Evolutionary conservation across 2,888 invertebrate species (phyloP), one percentile per base, ranked within the genome.

Genomic region (Mesorhabditis sp.): DNA sequence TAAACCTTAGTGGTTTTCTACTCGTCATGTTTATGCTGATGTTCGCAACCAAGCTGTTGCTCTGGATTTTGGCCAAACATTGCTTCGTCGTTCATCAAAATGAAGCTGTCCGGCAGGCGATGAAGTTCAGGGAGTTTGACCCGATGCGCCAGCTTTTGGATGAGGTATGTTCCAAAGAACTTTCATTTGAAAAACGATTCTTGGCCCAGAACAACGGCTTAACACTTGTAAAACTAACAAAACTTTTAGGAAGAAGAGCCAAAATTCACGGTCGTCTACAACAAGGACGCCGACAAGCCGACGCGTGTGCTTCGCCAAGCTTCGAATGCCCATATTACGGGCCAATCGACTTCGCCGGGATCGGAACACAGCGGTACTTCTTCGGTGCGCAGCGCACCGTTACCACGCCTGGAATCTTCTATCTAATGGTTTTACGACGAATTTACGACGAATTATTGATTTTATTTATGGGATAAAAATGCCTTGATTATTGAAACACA

Each of bases 1-100:
- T 78, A 62, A 76, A 74, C 62, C 74, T 71, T 62, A 76, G 78
- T 7, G 66, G 72, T 5, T 68, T 77, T 10, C 75, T 78, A 65
- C 67, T 72, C 4, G 72, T 66, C 4, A 70, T 76, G 41, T 78
- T 74, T 45, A 63, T 74, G 10, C 45, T 78, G 4, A 45, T 78
- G 13, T 72, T 78, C 41, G 65, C 66, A 45, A 62, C 76, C 44
- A 77, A 77, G 69, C 67, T 74, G 63, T 62, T 74, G 5, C 71
- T 71, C 7, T 77, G 74, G 70, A 65, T 72, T 6, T 50, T 50
- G 10, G 58, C 58, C n/a, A 50, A 50, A 50, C 7, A 50, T 50
- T 50, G 58, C 58, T 50, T 50, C 58, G 58, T 50, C n/a, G 7
- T 50, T 0, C n/a, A 50, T 50, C 58, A 71, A 69, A 66, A 74